These are phyloP conservation scores for Rhea americana DNA, from an alignment of 2,113 vertebrate species.

Conservation along the genomic window DNA sequence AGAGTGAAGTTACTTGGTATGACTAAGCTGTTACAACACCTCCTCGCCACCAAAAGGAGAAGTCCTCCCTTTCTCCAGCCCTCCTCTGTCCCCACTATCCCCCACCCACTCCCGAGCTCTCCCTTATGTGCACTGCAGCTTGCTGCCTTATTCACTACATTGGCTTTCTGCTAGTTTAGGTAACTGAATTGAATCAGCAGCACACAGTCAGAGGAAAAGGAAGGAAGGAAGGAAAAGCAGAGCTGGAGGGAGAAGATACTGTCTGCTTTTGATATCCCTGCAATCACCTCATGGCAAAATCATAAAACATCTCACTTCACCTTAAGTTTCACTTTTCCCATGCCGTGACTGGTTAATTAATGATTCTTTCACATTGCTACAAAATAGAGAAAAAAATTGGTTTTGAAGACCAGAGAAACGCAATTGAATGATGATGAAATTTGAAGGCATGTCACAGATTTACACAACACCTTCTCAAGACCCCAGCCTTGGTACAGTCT, in stretches of 20 bases:
- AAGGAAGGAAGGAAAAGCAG: neutral
- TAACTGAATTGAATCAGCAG: neutral
- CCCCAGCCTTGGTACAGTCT: neutral
- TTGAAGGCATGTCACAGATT: neutral
- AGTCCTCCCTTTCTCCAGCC: neutral
- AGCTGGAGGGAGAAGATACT: neutral
- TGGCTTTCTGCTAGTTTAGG: too few relatives aligned
- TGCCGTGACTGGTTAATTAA: rapidly evolving
- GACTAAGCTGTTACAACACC: neutral
- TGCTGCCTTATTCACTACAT: neutral
- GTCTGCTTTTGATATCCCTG: neutral
- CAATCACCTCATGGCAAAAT: neutral
- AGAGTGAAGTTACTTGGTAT: neutral
- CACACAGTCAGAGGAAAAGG: neutral
- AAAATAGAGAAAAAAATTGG: neutral
- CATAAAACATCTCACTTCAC: neutral
- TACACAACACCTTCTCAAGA: neutral
- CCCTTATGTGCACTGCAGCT: rapidly evolving
- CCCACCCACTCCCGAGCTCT: neutral
- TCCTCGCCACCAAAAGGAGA: neutral
- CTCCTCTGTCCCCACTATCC: neutral
- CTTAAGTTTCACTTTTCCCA: neutral
- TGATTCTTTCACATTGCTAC: neutral
- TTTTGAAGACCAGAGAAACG: neutral
- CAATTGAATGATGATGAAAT: neutral